Base-by-base conservation (phyloP, 2,797 vertebrate genomes). In the Yasuhikotakia modesta region DNA sequence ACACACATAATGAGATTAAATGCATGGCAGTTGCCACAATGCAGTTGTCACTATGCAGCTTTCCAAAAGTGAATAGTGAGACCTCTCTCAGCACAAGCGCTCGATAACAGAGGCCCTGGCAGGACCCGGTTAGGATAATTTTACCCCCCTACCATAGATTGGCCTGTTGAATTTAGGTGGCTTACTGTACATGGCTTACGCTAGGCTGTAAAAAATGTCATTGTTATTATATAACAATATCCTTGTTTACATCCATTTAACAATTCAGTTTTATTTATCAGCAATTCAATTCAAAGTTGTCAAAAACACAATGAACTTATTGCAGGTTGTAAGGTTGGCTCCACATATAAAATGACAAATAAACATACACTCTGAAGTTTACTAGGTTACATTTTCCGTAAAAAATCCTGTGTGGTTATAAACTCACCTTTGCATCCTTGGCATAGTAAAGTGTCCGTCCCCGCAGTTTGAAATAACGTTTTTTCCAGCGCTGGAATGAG, bases 401-500 rank as follows among this genome's bases (percentile, higher is more conserved):
- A 32, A 32, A 32, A 32, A 32, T 5, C 30, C 2, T 32, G 30
- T 27, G 43, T 27, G 30, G 17, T 39, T 5, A 7, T 11, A 57
- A 63, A 13, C 80, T 88, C 90, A 98, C 97, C 96, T 99, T 99
- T 82, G 97, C 96, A 87, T 99, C 96, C 93, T 99, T 99, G 87
- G 97, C 97, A 81, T 99, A 99, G 88, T 99, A 99, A 79, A 99
- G 96, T 0, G 97, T 99, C 43, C 96, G 92, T 58, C 97, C 97
- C 86, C 97, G 93, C 78, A 99, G 93, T 88, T 99, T 99, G 90
- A 99, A 99, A 87, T 99, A 98, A 78, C 97, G 94, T 73, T 96
- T 99, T 88, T 97, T 99, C 97, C 97, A 99, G 83, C 97, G 94
- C 88, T 99, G 97, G 90, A 99, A 99, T 24, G 97, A 99, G 83